A percentile compares a stretch with the other conserved stretches of the same genome.
phyloP scores from a whole-genome alignment of 2,888 invertebrate genomes.

The Siphonodentalium dalli region DNA sequence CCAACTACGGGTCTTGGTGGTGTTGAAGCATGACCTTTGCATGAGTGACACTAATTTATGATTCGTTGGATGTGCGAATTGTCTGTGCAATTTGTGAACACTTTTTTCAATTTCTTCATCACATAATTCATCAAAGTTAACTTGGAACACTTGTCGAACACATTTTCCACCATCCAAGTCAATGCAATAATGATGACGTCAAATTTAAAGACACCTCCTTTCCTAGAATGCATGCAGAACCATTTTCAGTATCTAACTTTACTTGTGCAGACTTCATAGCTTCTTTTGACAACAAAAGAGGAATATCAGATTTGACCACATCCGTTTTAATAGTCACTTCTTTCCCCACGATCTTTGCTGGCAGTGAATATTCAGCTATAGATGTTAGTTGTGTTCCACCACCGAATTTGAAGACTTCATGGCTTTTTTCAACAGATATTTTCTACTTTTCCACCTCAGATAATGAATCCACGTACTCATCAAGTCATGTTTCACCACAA shows the following conservation, averaged over 20 bases:
- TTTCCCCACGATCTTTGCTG: background rate
- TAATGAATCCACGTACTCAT: conserved; percentile 10
- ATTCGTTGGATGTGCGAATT: conserved; percentile 19
- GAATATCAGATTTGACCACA: conserved; percentile 13
- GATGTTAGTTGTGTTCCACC: conserved; percentile 3
- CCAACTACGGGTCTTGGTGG: conserved; percentile 21
- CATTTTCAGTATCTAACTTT: no score
- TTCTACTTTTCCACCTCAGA: background rate
- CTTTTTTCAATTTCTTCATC: conserved; percentile 22
- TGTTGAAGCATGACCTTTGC: conserved; percentile 21
- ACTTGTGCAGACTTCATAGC: no score
- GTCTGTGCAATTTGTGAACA: conserved; percentile 9
- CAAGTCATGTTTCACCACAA: no score
- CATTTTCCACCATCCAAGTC: no score
- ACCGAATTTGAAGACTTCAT: conserved; percentile 5
- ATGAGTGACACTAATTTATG: conserved; percentile 16
- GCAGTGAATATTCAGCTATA: background rate
- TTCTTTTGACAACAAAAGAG: conserved; percentile 4
- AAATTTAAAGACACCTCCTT: no score
- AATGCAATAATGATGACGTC: no score
- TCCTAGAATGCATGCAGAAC: no score
- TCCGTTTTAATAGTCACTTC: background rate
- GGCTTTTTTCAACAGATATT: background rate
- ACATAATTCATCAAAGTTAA: conserved; percentile 15
- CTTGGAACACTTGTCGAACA: no score